These are phyloP conservation scores for Teinopalpus imperialis DNA, from an alignment of 2,888 invertebrate species.

Conservation along the genomic window DNA sequence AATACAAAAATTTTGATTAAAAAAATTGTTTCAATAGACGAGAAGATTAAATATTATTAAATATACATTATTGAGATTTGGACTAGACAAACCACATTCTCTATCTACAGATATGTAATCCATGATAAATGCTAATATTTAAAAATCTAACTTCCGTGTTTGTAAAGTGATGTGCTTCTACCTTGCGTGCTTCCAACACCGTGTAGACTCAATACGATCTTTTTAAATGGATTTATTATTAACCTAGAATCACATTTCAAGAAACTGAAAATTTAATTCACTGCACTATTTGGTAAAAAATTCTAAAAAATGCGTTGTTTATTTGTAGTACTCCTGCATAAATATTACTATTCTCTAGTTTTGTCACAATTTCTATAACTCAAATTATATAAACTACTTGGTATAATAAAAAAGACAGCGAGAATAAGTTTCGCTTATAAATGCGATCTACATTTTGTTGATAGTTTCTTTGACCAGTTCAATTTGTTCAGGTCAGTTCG, in stretches of 20 bases:
- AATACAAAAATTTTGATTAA: constrained; percentile 58
- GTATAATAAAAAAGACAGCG: not conserved
- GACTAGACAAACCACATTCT: constrained; percentile 79
- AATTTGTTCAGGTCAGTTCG: constrained; percentile 15
- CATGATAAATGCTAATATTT: constrained; percentile 79
- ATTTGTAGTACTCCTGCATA: no score
- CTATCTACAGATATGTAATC: constrained; percentile 82
- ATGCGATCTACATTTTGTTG: no score
- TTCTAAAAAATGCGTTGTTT: no score
- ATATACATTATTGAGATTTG: constrained; percentile 75
- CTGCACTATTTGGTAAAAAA: no score
- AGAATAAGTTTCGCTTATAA: no score
- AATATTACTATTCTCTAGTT: no score
- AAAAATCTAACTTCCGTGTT: constrained; percentile 75
- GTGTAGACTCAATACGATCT: constrained; percentile 36
- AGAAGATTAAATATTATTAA: constrained; percentile 73
- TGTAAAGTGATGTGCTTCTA: constrained; percentile 61
- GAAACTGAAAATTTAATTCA: no score
- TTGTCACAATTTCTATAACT: no score
- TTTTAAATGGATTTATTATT: constrained; percentile 9
- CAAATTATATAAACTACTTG: constrained; percentile 3
- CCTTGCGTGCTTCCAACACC: constrained; percentile 54
- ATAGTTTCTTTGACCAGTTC: no score
- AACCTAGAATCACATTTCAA: constrained; percentile 20
- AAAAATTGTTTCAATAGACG: constrained; percentile 42